Evolutionary conservation across 2,888 invertebrate species (phyloP), one percentile per base, ranked within the genome.

Genomic region (Malthinus flaveolus): DNA sequence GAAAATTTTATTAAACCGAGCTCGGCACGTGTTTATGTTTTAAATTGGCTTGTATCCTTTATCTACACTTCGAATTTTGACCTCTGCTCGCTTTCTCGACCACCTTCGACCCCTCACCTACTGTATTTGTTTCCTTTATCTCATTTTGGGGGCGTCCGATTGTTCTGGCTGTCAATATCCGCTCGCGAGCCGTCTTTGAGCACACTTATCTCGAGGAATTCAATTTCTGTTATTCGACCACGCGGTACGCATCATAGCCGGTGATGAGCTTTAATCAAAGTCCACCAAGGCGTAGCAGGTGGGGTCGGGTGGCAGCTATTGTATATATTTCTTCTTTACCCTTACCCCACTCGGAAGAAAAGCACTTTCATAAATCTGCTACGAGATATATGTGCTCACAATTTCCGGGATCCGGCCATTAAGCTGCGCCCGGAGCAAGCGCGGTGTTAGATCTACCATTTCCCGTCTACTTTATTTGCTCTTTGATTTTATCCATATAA

Each of bases 381-480:
- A 83, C 84, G 86, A 89, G 89, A 90, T 90, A 89, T 89, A 89
- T 89, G 89, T 87, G 89, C 87, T 88, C 89, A 89, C 89, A 89
- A 89, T 89, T 89, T 89, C 89, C 89, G 87, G 89, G 89, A 89
- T 88, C 88, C 89, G 89, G 88, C 89, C 89, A 89, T 89, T 89
- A 89, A 78, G 78, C 77, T 78, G 74, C 76, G 74, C 72, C 75
- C 70, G 73, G 72, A 73, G 71, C 69, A 71, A 70, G 70, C 71
- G 72, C 72, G 73, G 70, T 69, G 73, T 72, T 73, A 68, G 72
- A 73, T 73, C 73, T 73, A 69, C 72, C 71, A 69, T 70, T 73
- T 73, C 71, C 73, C 69, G 65, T 66, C 68, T 72, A 67, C 73
- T 75, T 76, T 76, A 76, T 76, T 76, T 77, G 74, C 73, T 73